Base-by-base conservation (phyloP, 2,113 vertebrate species). In the Corythaeola cristata region DNA sequence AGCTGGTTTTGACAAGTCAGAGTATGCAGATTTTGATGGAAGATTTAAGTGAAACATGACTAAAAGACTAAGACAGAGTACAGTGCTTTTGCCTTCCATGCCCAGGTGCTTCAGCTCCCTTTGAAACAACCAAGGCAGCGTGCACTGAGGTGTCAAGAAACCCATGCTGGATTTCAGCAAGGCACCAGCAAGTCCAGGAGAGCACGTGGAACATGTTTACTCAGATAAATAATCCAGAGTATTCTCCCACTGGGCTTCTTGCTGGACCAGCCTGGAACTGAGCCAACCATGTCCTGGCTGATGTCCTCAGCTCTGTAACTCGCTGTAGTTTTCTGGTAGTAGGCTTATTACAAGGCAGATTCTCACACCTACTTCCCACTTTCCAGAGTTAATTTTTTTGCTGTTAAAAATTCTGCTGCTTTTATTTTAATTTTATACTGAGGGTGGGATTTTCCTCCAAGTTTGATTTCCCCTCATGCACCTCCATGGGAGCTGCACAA, bases 1-100 rank as follows among this genome's bases (percentile, higher is more conserved):
- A 96, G 93, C 95, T 96, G 90, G 95, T 96, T 95, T 96, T 96
- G 93, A 95, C 96, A 97, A 96, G 94, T 87, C 90, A 64, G 95
- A 81, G 35, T 81, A 92, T 87, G 86, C 86, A 92, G 84, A 75
- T 74, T 95, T 95, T 88, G 63, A 89, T 87, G 35, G 83, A 93
- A 93, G 56, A 45, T 75, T 92, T 81, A 84, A 92, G 64, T 69
- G 88, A 90, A 94, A 93, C 22, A 47, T 45, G 30, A 84, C 86
- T 60, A 68, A 81, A 96, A 91, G 44, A 47, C 52, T 76, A 83
- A 62, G 21, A n/a, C 16, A 24, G 52, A 76, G 60, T 55, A 49
- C 41, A 45, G 45, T 41, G 26, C 55, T 89, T 87, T 79, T 85
- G 53, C 58, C 37, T 82, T 49, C 58, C 22, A 7, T 32, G 45